These are phyloP conservation scores for Enteromius paludinosus DNA, from an alignment of 2,797 vertebrate genomes.

Conservation along the genomic window DNA sequence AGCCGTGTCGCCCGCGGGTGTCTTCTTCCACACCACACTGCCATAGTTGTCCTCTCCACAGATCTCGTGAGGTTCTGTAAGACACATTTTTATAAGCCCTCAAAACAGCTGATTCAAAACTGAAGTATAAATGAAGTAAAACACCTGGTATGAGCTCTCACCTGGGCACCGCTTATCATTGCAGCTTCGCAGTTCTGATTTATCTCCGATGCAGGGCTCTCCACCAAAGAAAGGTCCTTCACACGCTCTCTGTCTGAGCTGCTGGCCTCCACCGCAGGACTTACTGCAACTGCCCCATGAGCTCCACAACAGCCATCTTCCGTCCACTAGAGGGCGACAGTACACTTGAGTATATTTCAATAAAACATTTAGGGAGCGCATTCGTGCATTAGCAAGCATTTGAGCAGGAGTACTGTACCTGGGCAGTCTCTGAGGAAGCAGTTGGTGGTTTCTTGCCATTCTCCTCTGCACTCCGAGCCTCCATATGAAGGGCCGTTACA, in stretches of 20 bases:
- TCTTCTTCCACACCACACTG: constrained; percentile 91
- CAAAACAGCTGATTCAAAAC: not conserved
- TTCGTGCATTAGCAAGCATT: not conserved
- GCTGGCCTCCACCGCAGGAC: constrained; percentile 90
- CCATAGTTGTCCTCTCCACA: constrained; percentile 88
- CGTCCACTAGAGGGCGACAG: constrained; percentile 82
- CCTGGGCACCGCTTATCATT: constrained; percentile 92
- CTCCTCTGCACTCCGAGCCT: constrained; percentile 94
- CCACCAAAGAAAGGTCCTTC: constrained; percentile 92
- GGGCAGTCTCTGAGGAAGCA: constrained; percentile 95
- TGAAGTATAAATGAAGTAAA: not conserved
- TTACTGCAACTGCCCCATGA: constrained; percentile 89
- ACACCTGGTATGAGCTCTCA: constrained; percentile 64
- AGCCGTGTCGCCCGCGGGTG: constrained; percentile 88
- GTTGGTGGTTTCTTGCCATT: constrained; percentile 87
- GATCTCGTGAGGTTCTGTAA: constrained; percentile 93
- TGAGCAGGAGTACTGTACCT: constrained; percentile 71
- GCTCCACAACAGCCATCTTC: constrained; percentile 92
- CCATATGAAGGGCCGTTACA: constrained; percentile 97
- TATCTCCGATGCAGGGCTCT: constrained; percentile 86
- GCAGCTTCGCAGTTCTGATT: constrained; percentile 88
- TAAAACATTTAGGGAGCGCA: not conserved
- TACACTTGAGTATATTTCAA: not conserved
- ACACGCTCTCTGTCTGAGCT: constrained; percentile 88
- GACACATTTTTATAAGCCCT: not conserved